Base-by-base conservation (phyloP, 2,797 vertebrate species). In the Cryptoblepharus egeriae region DNA sequence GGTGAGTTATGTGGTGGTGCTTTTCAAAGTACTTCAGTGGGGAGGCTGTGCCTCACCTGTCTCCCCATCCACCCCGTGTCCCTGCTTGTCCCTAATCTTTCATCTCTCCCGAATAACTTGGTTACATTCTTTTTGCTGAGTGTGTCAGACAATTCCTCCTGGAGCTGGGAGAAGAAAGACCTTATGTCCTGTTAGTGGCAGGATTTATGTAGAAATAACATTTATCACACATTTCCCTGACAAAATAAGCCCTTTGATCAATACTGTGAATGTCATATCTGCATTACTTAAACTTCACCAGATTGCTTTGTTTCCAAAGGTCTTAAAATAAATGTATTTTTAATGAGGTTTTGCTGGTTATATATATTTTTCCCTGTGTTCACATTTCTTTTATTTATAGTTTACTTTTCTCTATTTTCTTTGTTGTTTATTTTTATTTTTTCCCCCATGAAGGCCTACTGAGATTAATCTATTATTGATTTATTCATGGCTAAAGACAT, bases 381-480 rank as follows among this genome's bases (percentile, higher is more conserved):
- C 87, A 90, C n/a, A 76, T 90, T 84, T 84, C 61, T 86, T 57
- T 88, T 91, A 84, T 89, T 91, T 93, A 81, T 0, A 37, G 1
- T 84, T 89, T 80, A 81, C 35, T 78, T 83, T 67, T n/a, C 16
- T 73, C 69, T 87, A 52, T 91, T 91, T 76, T 65, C 82, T 37
- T 77, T n/a, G n/a, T n/a, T n/a, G n/a, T n/a, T 45, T 28, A 57
- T 72, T 2, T 39, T 37, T 89, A 74, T 79, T 39, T 83, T 84
- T 88, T n/a, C n/a, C n/a, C n/a, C 88, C 83, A 87, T 30, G 22
- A 82, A 42, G 86, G 82, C 81, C 57, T 87, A 79, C 85, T 88
- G 90, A 90, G 67, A 82, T 90, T 92, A 87, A 87, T 92, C 88
- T 28, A 10, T 86, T 91, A 81, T 80, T 92, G 89, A 90, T 92